Conservation (phyloP, 2,797 vertebrate species). For the Phataginus tetradactyla region DNA sequence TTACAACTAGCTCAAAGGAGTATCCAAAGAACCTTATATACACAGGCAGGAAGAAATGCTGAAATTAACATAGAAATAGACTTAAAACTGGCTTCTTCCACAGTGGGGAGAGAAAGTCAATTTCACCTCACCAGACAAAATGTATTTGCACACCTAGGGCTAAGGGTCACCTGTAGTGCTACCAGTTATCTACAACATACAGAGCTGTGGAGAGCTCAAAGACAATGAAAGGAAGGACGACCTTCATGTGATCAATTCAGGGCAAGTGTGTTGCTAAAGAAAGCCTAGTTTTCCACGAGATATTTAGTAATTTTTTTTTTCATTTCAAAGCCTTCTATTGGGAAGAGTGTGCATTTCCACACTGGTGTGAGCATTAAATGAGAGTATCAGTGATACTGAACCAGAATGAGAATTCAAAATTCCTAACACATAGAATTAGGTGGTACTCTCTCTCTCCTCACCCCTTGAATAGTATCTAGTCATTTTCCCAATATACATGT, state of each 20-base stretch:
- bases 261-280: neutral
- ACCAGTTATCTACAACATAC: neutral
- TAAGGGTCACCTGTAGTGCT: neutral
- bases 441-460: neutral
- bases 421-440: neutral
- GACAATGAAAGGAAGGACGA: neutral
- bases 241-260: neutral
- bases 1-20: neutral
- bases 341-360: neutral
- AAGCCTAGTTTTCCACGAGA: neutral
- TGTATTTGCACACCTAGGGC: neutral
- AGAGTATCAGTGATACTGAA: neutral
- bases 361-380: neutral
- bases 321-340: neutral
- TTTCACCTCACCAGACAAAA: neutral
- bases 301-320: neutral
- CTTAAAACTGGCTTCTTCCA: neutral
- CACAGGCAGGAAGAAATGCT: neutral
- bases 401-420: neutral
- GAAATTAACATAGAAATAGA: neutral
- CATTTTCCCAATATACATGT: neutral
- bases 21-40: neutral
- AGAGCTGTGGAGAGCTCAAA: neutral
- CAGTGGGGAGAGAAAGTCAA: neutral
- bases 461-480: neutral